Evolutionary conservation across 2,888 invertebrate genomes (phyloP).

Genomic region (Agelastica alni): DNA sequence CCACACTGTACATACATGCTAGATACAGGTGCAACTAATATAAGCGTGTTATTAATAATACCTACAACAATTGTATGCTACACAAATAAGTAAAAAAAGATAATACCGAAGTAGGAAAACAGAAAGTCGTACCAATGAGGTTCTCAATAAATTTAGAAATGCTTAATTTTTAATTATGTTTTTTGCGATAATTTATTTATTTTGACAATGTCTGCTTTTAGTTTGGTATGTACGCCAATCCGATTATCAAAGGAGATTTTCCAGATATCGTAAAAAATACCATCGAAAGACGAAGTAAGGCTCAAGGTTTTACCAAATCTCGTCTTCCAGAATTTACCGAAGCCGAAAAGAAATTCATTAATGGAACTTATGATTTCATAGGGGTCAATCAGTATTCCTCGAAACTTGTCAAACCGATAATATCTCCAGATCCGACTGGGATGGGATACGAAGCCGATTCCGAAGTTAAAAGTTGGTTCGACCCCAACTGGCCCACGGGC

Average conservation of each 20-base stretch:
- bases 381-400: slow-evolving; percentile 27
- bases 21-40: too few relatives aligned
- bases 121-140: too few relatives aligned
- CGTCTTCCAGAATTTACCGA: slow-evolving; percentile 65
- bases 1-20: too few relatives aligned
- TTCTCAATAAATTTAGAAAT: too few relatives aligned
- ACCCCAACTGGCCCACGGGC: slow-evolving; percentile 11
- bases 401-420: neutral
- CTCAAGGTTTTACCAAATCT: slow-evolving; percentile 63
- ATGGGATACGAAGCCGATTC: slow-evolving; percentile 14
- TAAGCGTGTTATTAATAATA: too few relatives aligned
- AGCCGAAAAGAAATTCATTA: slow-evolving; percentile 64
- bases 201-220: slow-evolving; percentile 30
- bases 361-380: slow-evolving; percentile 57
- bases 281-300: slow-evolving; percentile 62
- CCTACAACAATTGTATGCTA: too few relatives aligned
- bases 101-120: too few relatives aligned
- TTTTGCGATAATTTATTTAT: too few relatives aligned
- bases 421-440: neutral
- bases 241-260: slow-evolving; percentile 70
- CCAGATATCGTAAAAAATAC: slow-evolving; percentile 66
- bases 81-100: too few relatives aligned
- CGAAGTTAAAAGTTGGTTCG: slow-evolving; percentile 6
- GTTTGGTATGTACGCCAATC: slow-evolving; percentile 53
- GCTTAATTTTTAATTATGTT: too few relatives aligned